Evolutionary conservation across 2,113 vertebrate species (phyloP).

Genomic region (Pseudorectes ferrugineus): DNA sequence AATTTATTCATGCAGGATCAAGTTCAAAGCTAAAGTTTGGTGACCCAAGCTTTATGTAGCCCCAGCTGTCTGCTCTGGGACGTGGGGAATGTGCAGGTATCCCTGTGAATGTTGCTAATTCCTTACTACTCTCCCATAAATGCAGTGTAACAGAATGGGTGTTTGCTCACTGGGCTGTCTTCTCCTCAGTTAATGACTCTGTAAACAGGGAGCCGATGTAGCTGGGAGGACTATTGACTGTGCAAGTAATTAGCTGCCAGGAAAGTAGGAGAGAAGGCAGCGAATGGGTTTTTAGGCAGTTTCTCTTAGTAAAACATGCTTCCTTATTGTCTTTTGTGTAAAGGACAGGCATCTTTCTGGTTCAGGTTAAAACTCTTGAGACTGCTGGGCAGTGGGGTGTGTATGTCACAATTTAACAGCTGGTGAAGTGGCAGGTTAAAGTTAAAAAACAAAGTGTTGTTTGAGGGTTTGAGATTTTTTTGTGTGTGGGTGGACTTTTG

Average conservation of each 20-base stretch:
- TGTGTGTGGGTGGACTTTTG: neutral
- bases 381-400: neutral
- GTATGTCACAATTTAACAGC: neutral
- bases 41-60: neutral
- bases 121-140: neutral
- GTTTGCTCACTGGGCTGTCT: neutral
- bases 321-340: neutral
- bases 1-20: neutral
- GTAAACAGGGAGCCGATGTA: neutral
- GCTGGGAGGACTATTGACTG: neutral
- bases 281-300: neutral
- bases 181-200: neutral
- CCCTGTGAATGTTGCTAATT: neutral
- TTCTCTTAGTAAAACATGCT: neutral
- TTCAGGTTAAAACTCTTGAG: neutral
- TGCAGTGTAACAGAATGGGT: neutral
- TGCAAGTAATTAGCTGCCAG: neutral
- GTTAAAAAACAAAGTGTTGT: neutral
- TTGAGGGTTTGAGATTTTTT: neutral
- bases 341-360: neutral
- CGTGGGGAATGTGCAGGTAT: rapidly evolving
- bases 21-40: neutral
- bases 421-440: neutral
- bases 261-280: neutral
- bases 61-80: neutral